These are phyloP conservation scores for Doryteuthis pealeii DNA, from an alignment of 1,140 invertebrate genomes.

Conservation along the genomic window DNA sequence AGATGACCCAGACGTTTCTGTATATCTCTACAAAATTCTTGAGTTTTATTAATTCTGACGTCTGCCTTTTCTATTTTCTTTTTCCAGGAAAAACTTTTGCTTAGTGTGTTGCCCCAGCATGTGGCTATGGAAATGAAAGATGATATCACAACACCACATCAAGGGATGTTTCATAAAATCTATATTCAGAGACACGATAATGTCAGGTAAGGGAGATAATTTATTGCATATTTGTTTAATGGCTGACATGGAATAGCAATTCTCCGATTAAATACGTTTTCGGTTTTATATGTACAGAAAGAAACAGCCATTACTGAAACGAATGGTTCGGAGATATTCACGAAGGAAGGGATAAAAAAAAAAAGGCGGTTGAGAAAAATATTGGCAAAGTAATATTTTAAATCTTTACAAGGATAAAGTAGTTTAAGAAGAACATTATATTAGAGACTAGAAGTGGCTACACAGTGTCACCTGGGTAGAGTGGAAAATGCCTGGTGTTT, in stretches of 20 bases:
- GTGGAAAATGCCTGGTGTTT: no score
- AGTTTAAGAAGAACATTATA: no score
- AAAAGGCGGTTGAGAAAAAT: no score
- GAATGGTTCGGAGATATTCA: no score
- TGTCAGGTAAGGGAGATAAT: conserved; percentile 73
- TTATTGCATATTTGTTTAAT: not conserved
- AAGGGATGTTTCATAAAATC: conserved; percentile 92
- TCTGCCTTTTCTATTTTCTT: conserved; percentile 12
- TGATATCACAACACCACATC: conserved; percentile 85
- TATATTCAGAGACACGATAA: conserved; percentile 94
- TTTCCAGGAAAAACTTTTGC: conserved; percentile 79
- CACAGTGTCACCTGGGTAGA: no score
- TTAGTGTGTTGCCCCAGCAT: conserved; percentile 91
- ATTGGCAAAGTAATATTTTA: no score
- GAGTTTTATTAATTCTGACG: not conserved
- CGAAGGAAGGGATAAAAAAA: no score
- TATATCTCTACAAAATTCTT: no score
- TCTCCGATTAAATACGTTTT: not conserved
- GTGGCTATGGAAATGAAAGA: conserved; percentile 96
- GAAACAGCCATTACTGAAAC: no score
- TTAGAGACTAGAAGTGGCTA: no score
- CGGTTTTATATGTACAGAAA: not conserved
- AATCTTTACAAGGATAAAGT: no score
- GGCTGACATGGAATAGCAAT: not conserved
- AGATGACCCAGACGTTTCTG: no score